Base-by-base conservation (phyloP, 2,888 invertebrate genomes). In the Ophion slaviceki region DNA sequence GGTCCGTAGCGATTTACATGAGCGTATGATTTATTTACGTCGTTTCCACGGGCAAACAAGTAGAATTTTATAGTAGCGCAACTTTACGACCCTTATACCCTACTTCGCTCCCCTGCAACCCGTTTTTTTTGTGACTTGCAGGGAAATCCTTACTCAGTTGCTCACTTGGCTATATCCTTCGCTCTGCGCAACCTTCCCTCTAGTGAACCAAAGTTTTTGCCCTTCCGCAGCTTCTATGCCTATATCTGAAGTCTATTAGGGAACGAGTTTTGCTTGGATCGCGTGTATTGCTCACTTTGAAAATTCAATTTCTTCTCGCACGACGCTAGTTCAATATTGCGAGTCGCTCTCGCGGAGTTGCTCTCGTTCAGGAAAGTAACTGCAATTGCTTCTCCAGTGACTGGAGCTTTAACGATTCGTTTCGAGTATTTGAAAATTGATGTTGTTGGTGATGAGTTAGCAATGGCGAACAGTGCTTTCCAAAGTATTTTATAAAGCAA, bases 11-110 rank as follows among this genome's bases (percentile, higher is more conserved):
- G 88, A 91, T 91, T 90, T 91, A 88, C 90, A 89, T 89, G 88
- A 84, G 81, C 81, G 82, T 81, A 89, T 91, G 90, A 90, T 91
- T 91, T 91, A 91, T 91, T 91, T 91, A 91, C 89, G 85, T 87
- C 86, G 84, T 75, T 87, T 85, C 71, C 76, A 80, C 87, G 67
- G 47, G 87, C 86, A 90, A 90, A 89, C 89, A 90, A 89, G 88
- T 89, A 87, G 89, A 90, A 90, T 91, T 90, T 90, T 89, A 89
- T 88, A 89, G 89, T 86, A 88, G 88, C 82, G 32, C 83, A 89
- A 90, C 89, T 91, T 89, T 89, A 88, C 87, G 88, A 88, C 84
- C 86, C 84, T 87, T 85, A 72, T 86, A 85, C 81, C 76, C 82
- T 32, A 62, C 80, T 72, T 70, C 66, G 14, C 68, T 68, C 14